Percentiles rank a stretch among this genome's conserved stretches.
phyloP scores from a whole-genome alignment of 2,888 invertebrate species.

The Macaria liturata region DNA sequence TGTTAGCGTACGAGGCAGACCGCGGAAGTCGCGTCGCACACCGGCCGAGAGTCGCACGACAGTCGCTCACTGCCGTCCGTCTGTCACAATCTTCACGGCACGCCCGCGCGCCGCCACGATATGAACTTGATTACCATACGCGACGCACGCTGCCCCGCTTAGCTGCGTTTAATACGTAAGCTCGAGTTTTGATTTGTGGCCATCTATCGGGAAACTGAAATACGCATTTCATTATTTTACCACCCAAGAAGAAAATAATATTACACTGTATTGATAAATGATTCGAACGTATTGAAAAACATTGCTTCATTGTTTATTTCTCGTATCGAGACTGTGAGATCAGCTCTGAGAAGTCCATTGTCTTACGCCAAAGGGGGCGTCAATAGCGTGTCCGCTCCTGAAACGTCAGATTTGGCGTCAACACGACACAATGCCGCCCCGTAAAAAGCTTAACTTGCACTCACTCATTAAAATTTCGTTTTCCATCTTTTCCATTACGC shows the following conservation, averaged over 20 bases:
- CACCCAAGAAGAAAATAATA: no score
- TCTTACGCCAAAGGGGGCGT: slow-evolving; percentile 52
- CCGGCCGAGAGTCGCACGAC: slow-evolving; percentile 25
- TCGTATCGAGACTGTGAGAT: slow-evolving; percentile 29
- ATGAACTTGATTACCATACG: slow-evolving; percentile 33
- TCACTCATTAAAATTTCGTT: slow-evolving; percentile 81
- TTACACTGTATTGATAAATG: no score
- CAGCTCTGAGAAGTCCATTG: slow-evolving; percentile 45
- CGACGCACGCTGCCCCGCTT: neutral
- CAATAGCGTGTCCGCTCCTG: slow-evolving; percentile 61
- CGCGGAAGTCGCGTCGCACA: slow-evolving; percentile 51
- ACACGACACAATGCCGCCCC: slow-evolving; percentile 65
- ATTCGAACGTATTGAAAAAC: no score
- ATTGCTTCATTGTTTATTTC: slow-evolving; percentile 9
- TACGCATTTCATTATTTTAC: no score
- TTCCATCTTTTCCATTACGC: slow-evolving; percentile 82
- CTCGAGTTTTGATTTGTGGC: neutral
- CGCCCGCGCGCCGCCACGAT: slow-evolving; percentile 24
- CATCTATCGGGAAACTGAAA: no score
- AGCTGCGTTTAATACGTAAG: slow-evolving; percentile 7
- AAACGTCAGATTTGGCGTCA: slow-evolving; percentile 68
- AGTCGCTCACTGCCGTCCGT: slow-evolving; percentile 31
- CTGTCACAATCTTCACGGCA: slow-evolving; percentile 38
- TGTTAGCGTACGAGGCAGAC: slow-evolving; percentile 11
- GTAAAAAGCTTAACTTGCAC: slow-evolving; percentile 78